Evolutionary conservation across 2,113 vertebrate genomes (phyloP).

Genomic region (Gobiocypris rarus): DNA sequence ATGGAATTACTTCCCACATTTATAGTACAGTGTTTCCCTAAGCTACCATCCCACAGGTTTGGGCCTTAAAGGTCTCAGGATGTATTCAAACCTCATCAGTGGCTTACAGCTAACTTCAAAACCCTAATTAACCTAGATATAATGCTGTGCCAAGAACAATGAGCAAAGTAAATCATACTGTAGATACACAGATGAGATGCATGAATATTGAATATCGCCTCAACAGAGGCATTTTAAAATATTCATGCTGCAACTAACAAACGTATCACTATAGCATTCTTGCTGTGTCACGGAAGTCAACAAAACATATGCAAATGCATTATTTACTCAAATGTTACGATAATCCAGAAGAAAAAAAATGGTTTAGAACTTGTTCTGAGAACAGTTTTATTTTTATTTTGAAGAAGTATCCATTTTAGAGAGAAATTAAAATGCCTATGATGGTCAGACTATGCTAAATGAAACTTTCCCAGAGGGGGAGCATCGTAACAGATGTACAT

Average conservation of each 20-base stretch:
- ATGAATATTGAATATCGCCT: slow-evolving; percentile 24
- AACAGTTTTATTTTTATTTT: not conserved
- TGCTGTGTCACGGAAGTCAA: not conserved
- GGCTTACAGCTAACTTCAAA: slow-evolving; percentile 42
- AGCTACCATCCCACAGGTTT: slow-evolving; percentile 33
- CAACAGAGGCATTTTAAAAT: slow-evolving; percentile 12
- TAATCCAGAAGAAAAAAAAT: not conserved
- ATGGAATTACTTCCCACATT: slow-evolving; percentile 72
- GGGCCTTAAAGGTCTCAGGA: slow-evolving; percentile 45
- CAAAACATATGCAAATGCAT: not conserved
- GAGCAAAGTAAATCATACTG: slow-evolving; percentile 19
- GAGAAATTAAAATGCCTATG: not conserved
- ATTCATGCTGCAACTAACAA: not conserved
- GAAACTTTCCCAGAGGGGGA: not conserved
- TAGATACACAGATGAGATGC: slow-evolving; percentile 23
- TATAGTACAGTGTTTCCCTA: slow-evolving; percentile 62
- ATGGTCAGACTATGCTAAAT: not conserved
- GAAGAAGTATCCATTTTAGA: not conserved
- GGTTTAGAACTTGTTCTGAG: not conserved
- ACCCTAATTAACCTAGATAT: slow-evolving; percentile 53
- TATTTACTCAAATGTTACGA: not conserved
- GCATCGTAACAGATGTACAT: slow-evolving; percentile 71
- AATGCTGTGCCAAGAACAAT: slow-evolving; percentile 20
- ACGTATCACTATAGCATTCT: not conserved
- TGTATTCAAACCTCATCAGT: slow-evolving; percentile 47